These are phyloP conservation scores for Smittia aterrima DNA, from an alignment of 2,888 invertebrate species.

Conservation along the genomic window DNA sequence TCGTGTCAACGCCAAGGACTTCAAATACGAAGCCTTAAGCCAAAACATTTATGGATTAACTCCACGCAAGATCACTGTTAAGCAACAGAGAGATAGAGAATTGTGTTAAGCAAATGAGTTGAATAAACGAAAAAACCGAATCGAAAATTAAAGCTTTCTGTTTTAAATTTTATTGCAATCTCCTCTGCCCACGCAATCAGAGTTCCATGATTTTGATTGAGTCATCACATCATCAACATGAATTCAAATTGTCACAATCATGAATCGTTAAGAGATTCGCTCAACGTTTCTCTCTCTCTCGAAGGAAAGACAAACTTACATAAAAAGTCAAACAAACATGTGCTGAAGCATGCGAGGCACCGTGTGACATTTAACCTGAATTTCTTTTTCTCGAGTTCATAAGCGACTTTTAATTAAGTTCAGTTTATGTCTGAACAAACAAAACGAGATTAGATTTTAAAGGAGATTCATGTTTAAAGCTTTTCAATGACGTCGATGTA, in stretches of 20 bases:
- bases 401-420: no score
- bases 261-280: constrained; percentile 6
- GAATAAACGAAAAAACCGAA: not conserved
- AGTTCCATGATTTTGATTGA: not conserved
- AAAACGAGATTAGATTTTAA: no score
- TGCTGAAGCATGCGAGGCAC: no score
- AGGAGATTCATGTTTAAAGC: no score
- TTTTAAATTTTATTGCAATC: no score
- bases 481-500: no score
- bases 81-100: constrained; percentile 29
- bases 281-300: constrained; percentile 16
- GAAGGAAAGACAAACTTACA: constrained; percentile 18
- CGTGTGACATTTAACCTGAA: no score
- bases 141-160: no score
- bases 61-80: constrained; percentile 21
- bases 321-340: constrained; percentile 4
- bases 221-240: constrained; percentile 5
- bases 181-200: no score
- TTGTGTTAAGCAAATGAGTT: not conserved
- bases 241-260: constrained; percentile 18
- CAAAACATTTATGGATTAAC: constrained; percentile 31
- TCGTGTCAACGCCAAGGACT: constrained; percentile 21
- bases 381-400: no score
- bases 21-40: constrained; percentile 14
- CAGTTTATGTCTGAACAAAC: no score